These are phyloP conservation scores for Hofmannophila pseudospretella DNA, from an alignment of 2,888 invertebrate genomes.

Conservation along the genomic window DNA sequence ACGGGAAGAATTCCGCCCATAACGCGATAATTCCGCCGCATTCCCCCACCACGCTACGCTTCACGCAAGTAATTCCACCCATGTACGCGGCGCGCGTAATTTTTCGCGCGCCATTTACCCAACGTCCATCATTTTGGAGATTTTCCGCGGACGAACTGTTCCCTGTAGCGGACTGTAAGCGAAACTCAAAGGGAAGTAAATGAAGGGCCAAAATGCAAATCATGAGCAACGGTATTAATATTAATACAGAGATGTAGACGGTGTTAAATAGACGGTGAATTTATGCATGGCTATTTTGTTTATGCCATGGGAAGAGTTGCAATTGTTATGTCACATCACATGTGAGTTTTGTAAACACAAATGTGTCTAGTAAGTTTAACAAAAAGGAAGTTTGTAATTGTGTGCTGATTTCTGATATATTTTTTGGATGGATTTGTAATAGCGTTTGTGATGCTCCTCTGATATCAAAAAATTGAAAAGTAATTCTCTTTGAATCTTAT, in stretches of 20 bases:
- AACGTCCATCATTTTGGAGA: constrained; percentile 62
- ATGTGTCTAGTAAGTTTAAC: no score
- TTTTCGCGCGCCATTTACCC: constrained; percentile 71
- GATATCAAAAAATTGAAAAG: no score
- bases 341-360: neutral
- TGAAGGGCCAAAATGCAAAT: constrained; percentile 61
- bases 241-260: constrained; percentile 35
- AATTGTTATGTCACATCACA: neutral
- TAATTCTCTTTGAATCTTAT: no score
- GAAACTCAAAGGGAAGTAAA: constrained; percentile 31
- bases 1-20: constrained; percentile 1
- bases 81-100: constrained; percentile 41
- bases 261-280: constrained; percentile 31
- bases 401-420: no score
- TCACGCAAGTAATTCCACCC: constrained; percentile 23
- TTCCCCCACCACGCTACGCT: neutral
- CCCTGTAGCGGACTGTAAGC: constrained; percentile 16
- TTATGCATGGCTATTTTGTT: constrained; percentile 35
- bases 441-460: no score
- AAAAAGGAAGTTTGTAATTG: no score
- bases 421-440: no score
- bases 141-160: constrained; percentile 40
- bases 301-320: constrained; percentile 3
- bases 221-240: constrained; percentile 51
- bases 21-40: constrained; percentile 1